Evolutionary conservation across 2,888 invertebrate genomes (phyloP).

Genomic region (Ennomos fuscantarius): DNA sequence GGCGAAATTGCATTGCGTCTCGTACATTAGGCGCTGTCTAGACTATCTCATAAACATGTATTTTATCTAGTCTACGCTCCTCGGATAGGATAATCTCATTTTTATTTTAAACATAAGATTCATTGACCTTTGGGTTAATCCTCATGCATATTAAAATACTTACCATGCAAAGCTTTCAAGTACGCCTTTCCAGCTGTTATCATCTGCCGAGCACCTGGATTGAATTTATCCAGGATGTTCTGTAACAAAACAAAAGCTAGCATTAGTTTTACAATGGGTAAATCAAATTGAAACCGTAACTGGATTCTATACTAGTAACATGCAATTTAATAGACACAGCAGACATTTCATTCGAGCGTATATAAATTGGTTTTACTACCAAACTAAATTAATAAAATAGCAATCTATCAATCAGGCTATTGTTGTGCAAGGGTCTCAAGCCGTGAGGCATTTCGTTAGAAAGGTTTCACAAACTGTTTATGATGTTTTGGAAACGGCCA

Average conservation of each 20-base stretch:
- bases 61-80: conserved; percentile 21
- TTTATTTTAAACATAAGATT: conserved; percentile 19
- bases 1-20: conserved; percentile 33
- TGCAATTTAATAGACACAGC: conserved; percentile 15
- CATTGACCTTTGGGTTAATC: not conserved
- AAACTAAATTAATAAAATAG: conserved; percentile 35
- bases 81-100: conserved; percentile 15
- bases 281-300: conserved; percentile 18
- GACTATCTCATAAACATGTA: conserved; percentile 36
- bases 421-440: conserved; percentile 43
- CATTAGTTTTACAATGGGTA: conserved; percentile 9
- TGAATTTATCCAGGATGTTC: conserved; percentile 98
- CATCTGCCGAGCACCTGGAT: conserved; percentile 96
- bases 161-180: conserved; percentile 97
- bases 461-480: conserved; percentile 44
- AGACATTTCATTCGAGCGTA: conserved; percentile 20
- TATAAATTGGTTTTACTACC: conserved; percentile 30
- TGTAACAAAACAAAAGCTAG: conserved; percentile 81
- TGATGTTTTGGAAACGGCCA: conserved; percentile 42
- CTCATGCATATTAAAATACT: conserved; percentile 64
- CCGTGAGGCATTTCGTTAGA: conserved; percentile 41
- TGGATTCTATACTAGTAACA: conserved; percentile 12
- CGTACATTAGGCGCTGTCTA: conserved; percentile 34
- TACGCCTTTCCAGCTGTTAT: conserved; percentile 97
- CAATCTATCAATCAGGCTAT: conserved; percentile 48